Conservation (phyloP, 2,888 invertebrate species). For the Saturnia pavonia region DNA sequence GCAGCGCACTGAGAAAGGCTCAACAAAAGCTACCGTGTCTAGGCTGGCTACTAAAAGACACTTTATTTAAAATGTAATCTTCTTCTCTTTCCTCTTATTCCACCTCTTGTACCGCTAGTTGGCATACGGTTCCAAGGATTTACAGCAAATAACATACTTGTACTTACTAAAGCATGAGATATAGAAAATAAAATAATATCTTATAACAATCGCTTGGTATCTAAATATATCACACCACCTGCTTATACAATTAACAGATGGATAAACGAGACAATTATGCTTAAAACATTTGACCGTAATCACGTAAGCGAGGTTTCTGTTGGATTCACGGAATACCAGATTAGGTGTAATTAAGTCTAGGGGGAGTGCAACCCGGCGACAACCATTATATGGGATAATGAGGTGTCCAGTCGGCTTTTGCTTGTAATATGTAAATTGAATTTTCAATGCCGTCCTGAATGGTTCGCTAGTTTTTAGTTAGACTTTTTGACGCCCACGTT, state of each 20-base stretch:
- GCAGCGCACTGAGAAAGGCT: background rate
- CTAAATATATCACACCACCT: conserved; percentile 32
- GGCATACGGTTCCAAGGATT: too few species aligned
- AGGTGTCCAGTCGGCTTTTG: conserved; percentile 72
- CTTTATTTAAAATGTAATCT: background rate
- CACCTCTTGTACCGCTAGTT: background rate
- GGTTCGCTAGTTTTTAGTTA: conserved; percentile 29
- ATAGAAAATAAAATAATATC: too few species aligned
- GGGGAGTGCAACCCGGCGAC: conserved; percentile 65
- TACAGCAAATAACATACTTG: too few species aligned
- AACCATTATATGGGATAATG: conserved; percentile 76
- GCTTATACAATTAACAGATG: conserved; percentile 62
- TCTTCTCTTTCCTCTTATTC: background rate
- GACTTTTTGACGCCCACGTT: conserved; percentile 14
- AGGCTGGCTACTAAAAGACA: background rate
- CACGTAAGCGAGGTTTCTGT: conserved; percentile 65
- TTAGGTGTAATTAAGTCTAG: conserved; percentile 77
- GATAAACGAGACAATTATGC: conserved; percentile 70
- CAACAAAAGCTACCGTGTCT: background rate
- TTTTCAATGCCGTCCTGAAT: conserved; percentile 58
- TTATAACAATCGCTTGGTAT: background rate
- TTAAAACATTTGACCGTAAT: conserved; percentile 70
- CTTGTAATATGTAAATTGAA: conserved; percentile 77
- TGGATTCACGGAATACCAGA: conserved; percentile 72
- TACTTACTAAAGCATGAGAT: too few species aligned